A percentile compares a stretch with the other conserved stretches of the same genome.
These are phyloP conservation scores for Arenaria interpres DNA, from an alignment of 2,113 vertebrate species.

Conservation along the genomic window DNA sequence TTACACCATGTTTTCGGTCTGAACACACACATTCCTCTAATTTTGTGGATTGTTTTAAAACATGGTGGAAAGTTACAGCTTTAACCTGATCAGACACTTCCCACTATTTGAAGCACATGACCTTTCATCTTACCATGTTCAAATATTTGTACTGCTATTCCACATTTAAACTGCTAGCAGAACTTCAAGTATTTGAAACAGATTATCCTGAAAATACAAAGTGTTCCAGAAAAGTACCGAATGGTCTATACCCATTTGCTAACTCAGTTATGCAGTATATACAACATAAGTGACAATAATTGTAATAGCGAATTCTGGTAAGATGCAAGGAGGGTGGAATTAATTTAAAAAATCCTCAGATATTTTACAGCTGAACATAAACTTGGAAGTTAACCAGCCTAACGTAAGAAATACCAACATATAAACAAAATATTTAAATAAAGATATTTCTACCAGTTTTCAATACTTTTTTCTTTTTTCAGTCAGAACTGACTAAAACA, in stretches of 20 bases:
- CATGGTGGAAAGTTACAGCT: constrained; percentile 16
- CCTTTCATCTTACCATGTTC: constrained; percentile 33
- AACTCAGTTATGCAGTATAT: not conserved
- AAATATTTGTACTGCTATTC: constrained; percentile 46
- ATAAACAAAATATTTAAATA: not conserved
- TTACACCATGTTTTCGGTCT: not conserved
- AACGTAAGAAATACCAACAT: not conserved
- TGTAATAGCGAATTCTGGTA: not conserved
- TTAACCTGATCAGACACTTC: constrained; percentile 17
- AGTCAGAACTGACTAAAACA: not conserved
- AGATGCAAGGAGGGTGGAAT: not conserved
- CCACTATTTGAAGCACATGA: not conserved
- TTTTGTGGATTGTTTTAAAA: not conserved
- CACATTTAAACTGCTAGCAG: constrained; percentile 23
- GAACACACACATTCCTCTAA: not conserved
- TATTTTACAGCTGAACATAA: not conserved
- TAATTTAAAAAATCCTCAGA: not conserved
- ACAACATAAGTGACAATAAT: not conserved
- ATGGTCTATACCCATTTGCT: not conserved
- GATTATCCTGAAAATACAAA: constrained; percentile 15
- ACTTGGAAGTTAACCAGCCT: not conserved
- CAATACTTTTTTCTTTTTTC: not conserved
- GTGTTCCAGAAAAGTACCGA: not conserved
- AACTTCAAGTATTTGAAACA: constrained; percentile 15
- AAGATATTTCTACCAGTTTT: not conserved